phyloP scores from a whole-genome alignment of 64 coral and sea anemone genomes.

The Montipora capricornis region DNA sequence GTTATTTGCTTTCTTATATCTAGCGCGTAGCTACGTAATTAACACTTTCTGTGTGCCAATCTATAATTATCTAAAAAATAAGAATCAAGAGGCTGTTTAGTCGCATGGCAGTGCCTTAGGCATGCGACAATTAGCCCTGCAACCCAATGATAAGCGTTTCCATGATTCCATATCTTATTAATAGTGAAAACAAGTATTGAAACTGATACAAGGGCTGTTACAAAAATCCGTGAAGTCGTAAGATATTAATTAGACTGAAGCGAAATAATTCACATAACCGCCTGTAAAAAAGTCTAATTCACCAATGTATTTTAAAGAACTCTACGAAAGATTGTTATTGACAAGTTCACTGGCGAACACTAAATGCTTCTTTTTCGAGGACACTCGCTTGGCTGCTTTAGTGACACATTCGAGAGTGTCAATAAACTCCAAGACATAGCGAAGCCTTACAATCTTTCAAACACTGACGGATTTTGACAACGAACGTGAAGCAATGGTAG shows the following conservation, averaged over 20 bases:
- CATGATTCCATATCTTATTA: slow-evolving; percentile 5
- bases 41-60: slow-evolving; percentile 1
- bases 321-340: slow-evolving; percentile 1
- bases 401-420: slow-evolving; percentile 14
- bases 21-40: slow-evolving; percentile 44
- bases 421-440: slow-evolving; percentile 15
- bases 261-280: neutral
- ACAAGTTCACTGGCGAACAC: neutral
- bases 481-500: neutral
- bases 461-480: neutral
- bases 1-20: slow-evolving; percentile 14
- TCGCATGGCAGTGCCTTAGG: slow-evolving; percentile 24
- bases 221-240: neutral
- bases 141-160: slow-evolving; percentile 11
- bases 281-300: neutral
- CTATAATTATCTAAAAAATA: slow-evolving; percentile 16
- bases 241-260: neutral
- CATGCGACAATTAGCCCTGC: slow-evolving; percentile 5
- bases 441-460: neutral
- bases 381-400: neutral
- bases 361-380: neutral
- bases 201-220: neutral
- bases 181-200: neutral
- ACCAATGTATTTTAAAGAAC: neutral
- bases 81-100: neutral